Evolutionary conservation across 2,113 vertebrate species (phyloP).

Genomic region (Dicaeum eximium): DNA sequence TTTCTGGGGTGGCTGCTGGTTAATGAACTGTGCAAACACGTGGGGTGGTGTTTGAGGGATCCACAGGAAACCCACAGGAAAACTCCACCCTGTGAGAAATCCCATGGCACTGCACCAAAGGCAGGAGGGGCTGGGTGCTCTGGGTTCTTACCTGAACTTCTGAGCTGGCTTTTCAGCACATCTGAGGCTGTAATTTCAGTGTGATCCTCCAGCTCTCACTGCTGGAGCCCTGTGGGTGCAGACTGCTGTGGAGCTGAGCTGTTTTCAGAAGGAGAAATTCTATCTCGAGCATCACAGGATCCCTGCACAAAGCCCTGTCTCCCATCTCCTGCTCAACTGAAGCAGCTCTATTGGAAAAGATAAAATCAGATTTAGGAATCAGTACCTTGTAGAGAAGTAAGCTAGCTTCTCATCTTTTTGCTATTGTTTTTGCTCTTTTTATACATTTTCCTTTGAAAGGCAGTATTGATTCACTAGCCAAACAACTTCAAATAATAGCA

Average conservation of each 20-base stretch:
- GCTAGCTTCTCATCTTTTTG: not conserved
- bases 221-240: not conserved
- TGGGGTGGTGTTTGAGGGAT: not conserved
- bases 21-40: not conserved
- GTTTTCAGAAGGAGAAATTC: not conserved
- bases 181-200: not conserved
- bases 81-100: not conserved
- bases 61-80: not conserved
- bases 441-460: not conserved
- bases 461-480: not conserved
- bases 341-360: not conserved
- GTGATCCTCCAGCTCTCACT: not conserved
- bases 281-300: not conserved
- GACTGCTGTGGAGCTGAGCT: not conserved
- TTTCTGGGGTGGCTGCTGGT: not conserved
- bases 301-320: not conserved
- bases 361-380: not conserved
- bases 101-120: not conserved
- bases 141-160: not conserved
- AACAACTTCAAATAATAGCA: not conserved
- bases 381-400: not conserved
- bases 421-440: not conserved
- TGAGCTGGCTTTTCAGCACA: not conserved
- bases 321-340: not conserved
- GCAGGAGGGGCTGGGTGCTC: not conserved